phyloP scores from a whole-genome alignment of 1,140 invertebrate genomes.

The Drosophila burlai region DNA sequence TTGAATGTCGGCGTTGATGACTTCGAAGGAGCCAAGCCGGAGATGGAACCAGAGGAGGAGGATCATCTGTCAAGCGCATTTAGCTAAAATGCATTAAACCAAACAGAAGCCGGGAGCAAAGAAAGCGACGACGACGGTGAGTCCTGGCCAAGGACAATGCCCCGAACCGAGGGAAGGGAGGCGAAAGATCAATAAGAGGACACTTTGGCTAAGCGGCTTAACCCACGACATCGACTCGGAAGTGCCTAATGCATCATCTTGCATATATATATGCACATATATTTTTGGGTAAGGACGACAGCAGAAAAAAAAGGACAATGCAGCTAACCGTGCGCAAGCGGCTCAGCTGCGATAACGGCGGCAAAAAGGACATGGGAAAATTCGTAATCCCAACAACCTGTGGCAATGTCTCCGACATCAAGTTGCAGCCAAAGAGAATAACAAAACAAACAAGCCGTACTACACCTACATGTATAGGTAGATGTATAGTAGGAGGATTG shows the following conservation, averaged over 20 bases:
- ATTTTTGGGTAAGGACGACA: neutral
- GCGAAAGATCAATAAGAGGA: slow-evolving; percentile 56
- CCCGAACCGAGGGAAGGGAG: slow-evolving; percentile 3
- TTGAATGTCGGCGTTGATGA: slow-evolving; percentile 44
- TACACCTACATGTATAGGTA: neutral
- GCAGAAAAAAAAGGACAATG: slow-evolving; percentile 69
- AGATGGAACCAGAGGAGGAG: slow-evolving; percentile 23
- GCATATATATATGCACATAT: slow-evolving; percentile 35
- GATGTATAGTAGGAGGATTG: slow-evolving; percentile 64
- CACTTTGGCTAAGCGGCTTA: slow-evolving; percentile 78
- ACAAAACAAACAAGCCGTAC: neutral
- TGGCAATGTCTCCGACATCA: slow-evolving; percentile 64
- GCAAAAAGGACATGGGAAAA: slow-evolving; percentile 79
- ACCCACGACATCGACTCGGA: slow-evolving; percentile 65
- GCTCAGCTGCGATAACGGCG: slow-evolving; percentile 76
- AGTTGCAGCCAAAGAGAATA: slow-evolving; percentile 16
- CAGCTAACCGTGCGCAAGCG: slow-evolving; percentile 79
- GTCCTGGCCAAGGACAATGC: slow-evolving; percentile 50
- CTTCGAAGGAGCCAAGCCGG: slow-evolving; percentile 20
- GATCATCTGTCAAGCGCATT: slow-evolving; percentile 77
- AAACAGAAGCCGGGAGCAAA: slow-evolving; percentile 37
- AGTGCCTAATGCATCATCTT: slow-evolving; percentile 82
- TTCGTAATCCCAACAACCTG: slow-evolving; percentile 63
- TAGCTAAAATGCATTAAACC: slow-evolving; percentile 76
- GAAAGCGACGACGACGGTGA: slow-evolving; percentile 2